A percentile compares a stretch with the other conserved stretches of the same genome.
phyloP scores from a whole-genome alignment of 2,797 vertebrate genomes.

The Gallinago nigripennis region DNA sequence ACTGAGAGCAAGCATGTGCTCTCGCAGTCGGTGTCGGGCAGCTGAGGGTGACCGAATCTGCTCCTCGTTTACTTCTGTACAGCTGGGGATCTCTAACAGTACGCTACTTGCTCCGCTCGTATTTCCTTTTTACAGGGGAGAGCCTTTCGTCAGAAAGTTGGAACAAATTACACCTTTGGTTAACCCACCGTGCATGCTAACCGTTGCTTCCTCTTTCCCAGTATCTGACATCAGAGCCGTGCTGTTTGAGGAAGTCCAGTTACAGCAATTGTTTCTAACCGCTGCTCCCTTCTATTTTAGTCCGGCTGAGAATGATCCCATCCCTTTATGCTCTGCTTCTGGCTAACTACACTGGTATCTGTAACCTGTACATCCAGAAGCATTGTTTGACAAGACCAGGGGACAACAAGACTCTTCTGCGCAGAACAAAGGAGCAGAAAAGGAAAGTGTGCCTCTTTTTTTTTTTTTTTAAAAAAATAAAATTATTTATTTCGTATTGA shows the following conservation, averaged over 20 bases:
- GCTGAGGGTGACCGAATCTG: neutral
- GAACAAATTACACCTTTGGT: conserved; percentile 48
- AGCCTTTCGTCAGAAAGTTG: conserved; percentile 52
- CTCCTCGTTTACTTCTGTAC: conserved; percentile 2
- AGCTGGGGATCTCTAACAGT: neutral
- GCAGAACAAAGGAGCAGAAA: neutral
- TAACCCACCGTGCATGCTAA: conserved; percentile 24
- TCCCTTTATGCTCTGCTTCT: neutral
- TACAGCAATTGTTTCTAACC: conserved; percentile 28
- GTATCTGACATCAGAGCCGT: conserved; percentile 48
- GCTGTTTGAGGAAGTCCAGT: conserved; percentile 48
- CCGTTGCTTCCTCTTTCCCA: conserved; percentile 36
- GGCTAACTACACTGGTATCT: neutral
- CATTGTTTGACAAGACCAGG: neutral
- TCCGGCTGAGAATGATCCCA: neutral
- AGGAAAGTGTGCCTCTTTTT: neutral
- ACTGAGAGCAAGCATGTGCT: conserved; percentile 1
- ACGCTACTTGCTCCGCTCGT: neutral
- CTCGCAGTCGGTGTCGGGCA: neutral
- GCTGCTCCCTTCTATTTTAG: conserved; percentile 37
- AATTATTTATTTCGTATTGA: neutral
- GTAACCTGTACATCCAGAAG: neutral
- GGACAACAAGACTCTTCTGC: neutral
- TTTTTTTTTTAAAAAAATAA: neutral
- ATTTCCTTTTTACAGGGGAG: conserved; percentile 41